These are phyloP conservation scores for Thaumetopoea pityocampa DNA, from an alignment of 1,140 invertebrate genomes.

Conservation along the genomic window DNA sequence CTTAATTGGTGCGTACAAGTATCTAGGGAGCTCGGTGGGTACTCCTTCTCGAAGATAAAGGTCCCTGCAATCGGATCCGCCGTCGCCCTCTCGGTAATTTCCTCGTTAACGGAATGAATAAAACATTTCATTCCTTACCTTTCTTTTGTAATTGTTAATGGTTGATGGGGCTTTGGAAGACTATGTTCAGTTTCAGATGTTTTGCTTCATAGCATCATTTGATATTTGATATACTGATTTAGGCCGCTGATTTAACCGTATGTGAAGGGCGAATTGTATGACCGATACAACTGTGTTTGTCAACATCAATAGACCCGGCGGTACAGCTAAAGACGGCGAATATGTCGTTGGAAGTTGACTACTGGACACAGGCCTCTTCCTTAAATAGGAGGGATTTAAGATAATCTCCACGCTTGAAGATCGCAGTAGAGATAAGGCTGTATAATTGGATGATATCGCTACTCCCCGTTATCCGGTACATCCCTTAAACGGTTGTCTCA, in stretches of 20 bases:
- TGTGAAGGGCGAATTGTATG: constrained; percentile 2
- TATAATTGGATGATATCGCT: too few species aligned
- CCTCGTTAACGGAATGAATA: constrained; percentile 74
- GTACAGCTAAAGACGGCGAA: too few species aligned
- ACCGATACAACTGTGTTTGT: too few species aligned
- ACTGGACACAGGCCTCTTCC: too few species aligned
- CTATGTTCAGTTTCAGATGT: constrained; percentile 51
- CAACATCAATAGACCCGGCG: too few species aligned
- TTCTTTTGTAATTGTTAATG: constrained; percentile 74
- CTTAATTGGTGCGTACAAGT: constrained; percentile 55
- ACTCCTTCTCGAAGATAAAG: constrained; percentile 66
- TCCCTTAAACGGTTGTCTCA: too few species aligned
- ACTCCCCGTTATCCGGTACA: too few species aligned
- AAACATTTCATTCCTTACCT: constrained; percentile 74
- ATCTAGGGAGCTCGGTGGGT: constrained; percentile 58
- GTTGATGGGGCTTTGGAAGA: constrained; percentile 70
- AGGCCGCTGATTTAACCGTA: constrained; percentile 21
- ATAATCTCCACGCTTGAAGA: too few species aligned
- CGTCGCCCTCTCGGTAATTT: constrained; percentile 68
- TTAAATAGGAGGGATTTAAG: too few species aligned
- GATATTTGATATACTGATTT: constrained; percentile 38
- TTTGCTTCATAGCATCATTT: constrained; percentile 41
- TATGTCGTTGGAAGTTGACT: too few species aligned
- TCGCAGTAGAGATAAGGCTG: too few species aligned
- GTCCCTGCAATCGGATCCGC: constrained; percentile 70